Evolutionary conservation across 1,140 invertebrate genomes (phyloP).

Genomic region (Calephelis nemesis): DNA sequence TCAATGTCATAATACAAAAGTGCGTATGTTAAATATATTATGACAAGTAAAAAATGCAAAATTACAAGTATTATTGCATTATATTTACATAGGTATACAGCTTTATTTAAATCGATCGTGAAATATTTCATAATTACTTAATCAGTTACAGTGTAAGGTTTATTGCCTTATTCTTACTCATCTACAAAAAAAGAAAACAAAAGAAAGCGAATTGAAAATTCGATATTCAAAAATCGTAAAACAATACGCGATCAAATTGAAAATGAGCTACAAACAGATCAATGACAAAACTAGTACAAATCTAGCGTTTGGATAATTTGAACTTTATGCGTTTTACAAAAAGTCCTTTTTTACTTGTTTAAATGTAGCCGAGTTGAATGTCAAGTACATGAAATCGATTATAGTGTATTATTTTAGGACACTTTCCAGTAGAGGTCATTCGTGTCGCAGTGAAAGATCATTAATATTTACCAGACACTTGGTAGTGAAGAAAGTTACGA

Average conservation of each 20-base stretch:
- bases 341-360: conserved; percentile 33
- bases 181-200: conserved; percentile 20
- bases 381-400: conserved; percentile 74
- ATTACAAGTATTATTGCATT: too few relatives aligned
- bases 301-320: conserved; percentile 35
- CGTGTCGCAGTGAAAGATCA: conserved; percentile 49
- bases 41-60: too few relatives aligned
- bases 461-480: conserved; percentile 38
- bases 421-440: conserved; percentile 60
- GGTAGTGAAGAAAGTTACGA: conserved; percentile 1
- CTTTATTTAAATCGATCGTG: too few relatives aligned
- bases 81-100: too few relatives aligned
- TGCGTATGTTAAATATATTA: too few relatives aligned
- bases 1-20: too few relatives aligned
- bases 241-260: conserved; percentile 52
- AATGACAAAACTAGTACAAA: conserved; percentile 35
- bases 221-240: conserved; percentile 49
- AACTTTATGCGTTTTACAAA: conserved; percentile 30
- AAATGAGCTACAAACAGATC: conserved; percentile 52
- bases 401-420: conserved; percentile 57
- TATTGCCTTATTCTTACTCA: too few relatives aligned
- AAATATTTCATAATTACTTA: too few relatives aligned
- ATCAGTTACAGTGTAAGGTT: too few relatives aligned
- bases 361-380: conserved; percentile 51
- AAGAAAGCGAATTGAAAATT: conserved; percentile 36